Percentiles rank a stretch among this genome's conserved stretches.
Conservation (phyloP, 1,140 invertebrate genomes). For the Whitmania pigra region DNA sequence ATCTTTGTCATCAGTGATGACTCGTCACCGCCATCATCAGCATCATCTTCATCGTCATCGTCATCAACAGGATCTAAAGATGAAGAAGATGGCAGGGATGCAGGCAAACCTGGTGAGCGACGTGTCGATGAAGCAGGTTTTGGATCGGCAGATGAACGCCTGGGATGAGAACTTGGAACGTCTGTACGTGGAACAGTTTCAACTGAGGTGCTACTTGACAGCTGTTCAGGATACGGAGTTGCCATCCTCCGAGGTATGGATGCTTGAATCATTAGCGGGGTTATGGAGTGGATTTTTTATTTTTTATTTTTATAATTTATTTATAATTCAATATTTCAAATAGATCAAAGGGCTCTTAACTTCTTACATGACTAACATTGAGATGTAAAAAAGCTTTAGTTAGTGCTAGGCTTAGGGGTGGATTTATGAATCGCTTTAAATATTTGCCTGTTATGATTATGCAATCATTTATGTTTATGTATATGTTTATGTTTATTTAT, state of each 20-base stretch:
- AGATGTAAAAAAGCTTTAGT: too few relatives aligned
- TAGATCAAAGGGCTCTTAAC: too few relatives aligned
- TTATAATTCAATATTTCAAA: too few relatives aligned
- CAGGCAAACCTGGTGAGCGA: constrained; percentile 90
- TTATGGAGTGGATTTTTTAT: too few relatives aligned
- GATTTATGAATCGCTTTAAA: neutral
- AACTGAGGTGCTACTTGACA: constrained; percentile 88
- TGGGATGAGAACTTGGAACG: constrained; percentile 94
- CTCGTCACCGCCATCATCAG: neutral
- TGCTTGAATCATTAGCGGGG: neutral
- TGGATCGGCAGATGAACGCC: constrained; percentile 77
- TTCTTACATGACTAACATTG: too few relatives aligned
- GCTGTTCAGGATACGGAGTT: constrained; percentile 86
- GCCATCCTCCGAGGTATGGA: constrained; percentile 83
- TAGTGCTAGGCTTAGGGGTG: neutral
- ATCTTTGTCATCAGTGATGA: too few relatives aligned
- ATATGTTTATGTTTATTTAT: too few relatives aligned
- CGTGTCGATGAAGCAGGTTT: constrained; percentile 72
- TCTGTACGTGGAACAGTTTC: constrained; percentile 89
- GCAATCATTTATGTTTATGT: too few relatives aligned
- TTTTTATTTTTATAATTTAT: too few relatives aligned
- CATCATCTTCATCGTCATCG: neutral
- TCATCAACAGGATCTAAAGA: constrained; percentile 67
- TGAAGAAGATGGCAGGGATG: constrained; percentile 93
- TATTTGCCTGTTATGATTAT: too few relatives aligned